Evolutionary conservation across 2,797 vertebrate species (phyloP).

Genomic region (Pipistrellus pygmaeus): DNA sequence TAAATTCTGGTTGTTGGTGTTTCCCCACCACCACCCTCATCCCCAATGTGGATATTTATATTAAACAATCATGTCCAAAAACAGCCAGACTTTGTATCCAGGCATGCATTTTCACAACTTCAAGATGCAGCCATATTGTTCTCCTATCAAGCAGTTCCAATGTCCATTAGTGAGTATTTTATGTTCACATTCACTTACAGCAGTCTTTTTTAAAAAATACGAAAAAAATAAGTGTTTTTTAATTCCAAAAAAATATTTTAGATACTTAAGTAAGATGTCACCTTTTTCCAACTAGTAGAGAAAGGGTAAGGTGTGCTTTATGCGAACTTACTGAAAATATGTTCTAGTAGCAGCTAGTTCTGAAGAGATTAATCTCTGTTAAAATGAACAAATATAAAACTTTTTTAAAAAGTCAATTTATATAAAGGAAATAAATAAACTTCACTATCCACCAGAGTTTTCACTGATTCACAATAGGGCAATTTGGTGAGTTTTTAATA

Average conservation of each 20-base stretch:
- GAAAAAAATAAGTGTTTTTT: neutral
- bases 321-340: conserved; percentile 4
- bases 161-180: neutral
- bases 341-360: neutral
- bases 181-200: neutral
- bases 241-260: neutral
- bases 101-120: neutral
- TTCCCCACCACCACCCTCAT: no score
- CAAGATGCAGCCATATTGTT: neutral
- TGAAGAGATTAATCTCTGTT: conserved; percentile 20
- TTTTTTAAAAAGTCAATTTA: neutral
- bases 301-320: neutral
- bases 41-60: neutral
- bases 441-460: neutral
- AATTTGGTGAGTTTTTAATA: neutral
- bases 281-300: neutral
- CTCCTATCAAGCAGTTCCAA: neutral
- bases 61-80: neutral
- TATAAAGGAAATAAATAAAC: neutral
- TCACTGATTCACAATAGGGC: neutral
- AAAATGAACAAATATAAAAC: conserved; percentile 2
- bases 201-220: neutral
- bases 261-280: conserved; percentile 9
- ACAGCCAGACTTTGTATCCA: neutral
- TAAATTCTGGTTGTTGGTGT: neutral